Conservation (phyloP, 2,113 vertebrate species). For the human region DNA sequence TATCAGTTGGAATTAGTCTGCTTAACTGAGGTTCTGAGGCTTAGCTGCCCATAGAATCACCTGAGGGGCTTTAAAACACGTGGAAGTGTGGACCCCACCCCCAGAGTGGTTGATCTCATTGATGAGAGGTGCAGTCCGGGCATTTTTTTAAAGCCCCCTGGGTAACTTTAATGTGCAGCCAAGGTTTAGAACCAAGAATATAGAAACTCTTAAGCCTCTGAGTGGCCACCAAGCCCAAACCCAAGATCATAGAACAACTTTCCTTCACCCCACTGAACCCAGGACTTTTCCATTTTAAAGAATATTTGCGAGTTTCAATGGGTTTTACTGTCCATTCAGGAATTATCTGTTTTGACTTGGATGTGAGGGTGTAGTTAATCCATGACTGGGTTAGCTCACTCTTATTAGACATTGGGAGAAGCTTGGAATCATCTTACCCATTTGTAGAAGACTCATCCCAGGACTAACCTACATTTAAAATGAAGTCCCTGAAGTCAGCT, state of each 20-base stretch:
- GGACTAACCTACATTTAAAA: not conserved
- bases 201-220: not conserved
- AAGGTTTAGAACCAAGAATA: not conserved
- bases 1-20: not conserved
- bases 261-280: not conserved
- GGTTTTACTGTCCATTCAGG: not conserved
- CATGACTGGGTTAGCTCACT: not conserved
- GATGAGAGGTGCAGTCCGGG: not conserved
- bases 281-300: not conserved
- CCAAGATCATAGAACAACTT: not conserved
- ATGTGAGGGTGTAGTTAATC: not conserved
- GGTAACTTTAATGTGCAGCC: not conserved
- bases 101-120: not conserved
- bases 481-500: not conserved
- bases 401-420: not conserved
- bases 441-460: not conserved
- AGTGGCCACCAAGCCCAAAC: not conserved
- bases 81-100: not conserved
- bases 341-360: not conserved
- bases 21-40: not conserved
- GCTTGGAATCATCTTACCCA: not conserved
- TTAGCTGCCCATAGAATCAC: not conserved
- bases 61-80: not conserved
- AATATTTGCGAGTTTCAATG: not conserved
- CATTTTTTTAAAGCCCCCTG: not conserved